Base-by-base conservation (phyloP, 2,888 invertebrate species). In the Scaeva pyrastri region DNA sequence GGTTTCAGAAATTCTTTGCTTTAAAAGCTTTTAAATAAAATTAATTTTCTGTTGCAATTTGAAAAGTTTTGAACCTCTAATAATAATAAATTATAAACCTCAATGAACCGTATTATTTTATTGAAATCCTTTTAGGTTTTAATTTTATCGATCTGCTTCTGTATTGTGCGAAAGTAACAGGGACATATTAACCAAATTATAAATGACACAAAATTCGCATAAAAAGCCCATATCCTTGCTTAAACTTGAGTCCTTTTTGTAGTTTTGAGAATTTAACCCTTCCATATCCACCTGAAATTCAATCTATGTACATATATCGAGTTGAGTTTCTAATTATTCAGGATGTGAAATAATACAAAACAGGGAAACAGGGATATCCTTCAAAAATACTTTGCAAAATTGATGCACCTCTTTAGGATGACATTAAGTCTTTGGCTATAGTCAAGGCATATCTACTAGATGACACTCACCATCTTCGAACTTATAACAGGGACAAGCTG, bases 401-500 rank as follows among this genome's bases (percentile, higher is more conserved):
- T 36, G 31, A 50, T 36, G 21, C 14, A 50, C 19, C 66, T 68
- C 39, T 36, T 50, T 21, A 21, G 14, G 6, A 50, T 14, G 19
- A 16, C n/a, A 52, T 39, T 16, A 21, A 68, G 23, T 12, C 39
- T 50, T 48, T 11, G 12, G 14, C 48, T 62, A 14, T 7, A 26
- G 6, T 7, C 8, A 6, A 31, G 11, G 4, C 36, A 36, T 0
- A 11, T 6, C 14, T 31, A 36, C 12, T 11, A 7, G 6, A 19
- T 3, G 14, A 8, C 12, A 90, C 94, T 91, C 92, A 95, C 95
- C 97, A 93, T 97, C 97, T 93, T 97, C 97, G 93, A 97, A 97
- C 92, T 97, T 97, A 94, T 97, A 97, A 93, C 98, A 98, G 7
- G 97, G 97, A 92, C 98, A 98, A 89, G 96, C 96, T 52, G 96